Evolutionary conservation across 2,888 invertebrate species (phyloP).

Genomic region (Girardia tigrina): DNA sequence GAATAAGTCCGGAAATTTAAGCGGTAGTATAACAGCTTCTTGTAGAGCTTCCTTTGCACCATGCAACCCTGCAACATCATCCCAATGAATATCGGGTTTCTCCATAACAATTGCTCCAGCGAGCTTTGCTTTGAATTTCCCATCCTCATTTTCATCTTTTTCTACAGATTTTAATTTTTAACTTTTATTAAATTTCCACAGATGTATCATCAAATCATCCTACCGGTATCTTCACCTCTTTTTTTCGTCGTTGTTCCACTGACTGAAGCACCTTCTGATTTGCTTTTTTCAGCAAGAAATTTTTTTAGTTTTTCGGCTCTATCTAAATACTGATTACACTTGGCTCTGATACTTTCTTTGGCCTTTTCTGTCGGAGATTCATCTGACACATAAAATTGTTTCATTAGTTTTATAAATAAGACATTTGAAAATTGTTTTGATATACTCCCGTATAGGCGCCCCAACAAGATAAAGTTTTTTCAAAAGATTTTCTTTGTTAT

Average conservation of each 20-base stretch:
- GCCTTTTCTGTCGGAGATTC: conserved; percentile 92
- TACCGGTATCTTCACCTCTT: conserved; percentile 21
- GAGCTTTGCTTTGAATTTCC: conserved; percentile 76
- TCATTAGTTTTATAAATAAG: no score
- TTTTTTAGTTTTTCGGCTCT: conserved; percentile 90
- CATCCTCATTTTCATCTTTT: conserved; percentile 80
- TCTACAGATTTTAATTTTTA: no score
- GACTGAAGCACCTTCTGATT: conserved; percentile 50
- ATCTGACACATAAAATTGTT: no score
- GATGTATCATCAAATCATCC: no score
- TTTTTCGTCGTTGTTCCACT: conserved; percentile 36
- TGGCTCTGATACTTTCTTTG: conserved; percentile 83
- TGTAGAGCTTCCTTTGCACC: conserved; percentile 92
- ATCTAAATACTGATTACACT: conserved; percentile 82
- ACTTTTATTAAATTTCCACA: no score
- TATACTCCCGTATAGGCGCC: no score
- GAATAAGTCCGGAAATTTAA: conserved; percentile 92
- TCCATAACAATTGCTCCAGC: conserved; percentile 87
- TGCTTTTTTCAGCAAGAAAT: conserved; percentile 60
- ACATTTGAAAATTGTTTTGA: no score
- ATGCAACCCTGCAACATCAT: conserved; percentile 90
- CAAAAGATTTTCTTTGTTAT: no score
- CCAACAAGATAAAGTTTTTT: no score
- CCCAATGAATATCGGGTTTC: conserved; percentile 91
- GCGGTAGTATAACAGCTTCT: conserved; percentile 94